Base-by-base conservation (phyloP, 2,888 invertebrate genomes). In the Melanotus villosus region DNA sequence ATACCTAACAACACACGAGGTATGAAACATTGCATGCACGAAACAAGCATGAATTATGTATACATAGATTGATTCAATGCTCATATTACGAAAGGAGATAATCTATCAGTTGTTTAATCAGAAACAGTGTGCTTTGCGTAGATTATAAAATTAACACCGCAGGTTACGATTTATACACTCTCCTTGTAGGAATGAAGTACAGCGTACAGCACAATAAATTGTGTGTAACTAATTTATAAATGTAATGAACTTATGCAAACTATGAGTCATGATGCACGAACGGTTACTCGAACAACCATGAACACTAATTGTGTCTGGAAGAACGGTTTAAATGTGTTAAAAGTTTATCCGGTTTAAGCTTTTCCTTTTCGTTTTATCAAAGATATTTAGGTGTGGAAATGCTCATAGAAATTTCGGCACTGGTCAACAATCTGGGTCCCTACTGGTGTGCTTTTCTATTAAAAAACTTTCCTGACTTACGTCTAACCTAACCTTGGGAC, bases 141-240 rank as follows among this genome's bases (percentile, higher is more conserved):
- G 26, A 59, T 59, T 59, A 59, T 32, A 65, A 65, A 65, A 47
- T 65, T 58, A 56, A 12, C 58, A 47, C 65, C 65, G 58, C 65
- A 12, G 58, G 65, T 36, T 47, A 58, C 38, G 23, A 65, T 65
- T 65, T 65, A 50, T 34, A 57, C 57, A 65, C 47, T 57, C 45
- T 38, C 58, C 58, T 36, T 47, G 34, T 26, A 43, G 45, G 47
- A 57, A 26, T 30, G 45, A 56, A n/a, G n/a, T n/a, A n/a, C n/a
- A n/a, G n/a, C n/a, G 36, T 36, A 64, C 38, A 56, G 26, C 57
- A 47, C 21, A 47, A 65, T 65, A 65, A 65, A 65, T 65, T 65
- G 57, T 38, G 57, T 34, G 38, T 57, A 58, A 36, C 65, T 65
- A 57, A 65, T 57, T 65, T 65, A 65, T 57, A 65, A 57, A 30